Percentiles rank a stretch among this genome's conserved stretches.
Conservation (phyloP, 2,888 invertebrate species). For the Diarsia rubi region DNA sequence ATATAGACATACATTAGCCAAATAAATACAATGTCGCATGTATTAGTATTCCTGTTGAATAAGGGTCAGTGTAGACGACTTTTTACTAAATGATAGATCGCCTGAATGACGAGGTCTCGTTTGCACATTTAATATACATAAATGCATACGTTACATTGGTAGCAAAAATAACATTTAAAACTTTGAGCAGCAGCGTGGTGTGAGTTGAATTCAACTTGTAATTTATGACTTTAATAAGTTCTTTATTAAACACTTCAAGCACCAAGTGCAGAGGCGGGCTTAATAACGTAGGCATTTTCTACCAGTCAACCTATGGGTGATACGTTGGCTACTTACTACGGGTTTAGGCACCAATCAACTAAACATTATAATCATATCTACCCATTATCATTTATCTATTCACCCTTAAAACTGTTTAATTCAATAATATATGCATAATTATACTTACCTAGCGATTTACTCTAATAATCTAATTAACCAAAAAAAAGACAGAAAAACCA, state of each 20-base stretch:
- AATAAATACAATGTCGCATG: slow-evolving; percentile 14
- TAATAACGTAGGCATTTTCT: too few species aligned
- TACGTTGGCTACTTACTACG: not conserved
- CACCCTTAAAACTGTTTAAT: not conserved
- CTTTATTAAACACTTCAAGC: too few species aligned
- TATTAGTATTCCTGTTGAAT: slow-evolving; percentile 9
- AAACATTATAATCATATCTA: not conserved
- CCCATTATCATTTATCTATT: not conserved
- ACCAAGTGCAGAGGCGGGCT: too few species aligned
- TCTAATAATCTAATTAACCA: slow-evolving; percentile 39
- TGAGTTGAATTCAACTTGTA: too few species aligned
- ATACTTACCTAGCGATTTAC: slow-evolving; percentile 21
- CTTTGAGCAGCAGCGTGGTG: not conserved
- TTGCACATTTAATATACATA: not conserved
- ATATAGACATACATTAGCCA: not conserved
- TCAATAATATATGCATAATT: slow-evolving; percentile 21
- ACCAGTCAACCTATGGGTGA: too few species aligned
- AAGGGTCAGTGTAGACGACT: slow-evolving; percentile 27
- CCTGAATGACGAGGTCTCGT: not conserved
- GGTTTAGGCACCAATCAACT: not conserved
- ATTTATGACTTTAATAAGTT: too few species aligned
- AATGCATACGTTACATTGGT: too few species aligned
- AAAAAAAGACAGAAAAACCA: not conserved
- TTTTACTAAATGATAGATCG: slow-evolving; percentile 24
- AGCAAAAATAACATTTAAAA: not conserved